Conservation (phyloP, 2,888 invertebrate species). For the Cryptocephalus primarius region DNA sequence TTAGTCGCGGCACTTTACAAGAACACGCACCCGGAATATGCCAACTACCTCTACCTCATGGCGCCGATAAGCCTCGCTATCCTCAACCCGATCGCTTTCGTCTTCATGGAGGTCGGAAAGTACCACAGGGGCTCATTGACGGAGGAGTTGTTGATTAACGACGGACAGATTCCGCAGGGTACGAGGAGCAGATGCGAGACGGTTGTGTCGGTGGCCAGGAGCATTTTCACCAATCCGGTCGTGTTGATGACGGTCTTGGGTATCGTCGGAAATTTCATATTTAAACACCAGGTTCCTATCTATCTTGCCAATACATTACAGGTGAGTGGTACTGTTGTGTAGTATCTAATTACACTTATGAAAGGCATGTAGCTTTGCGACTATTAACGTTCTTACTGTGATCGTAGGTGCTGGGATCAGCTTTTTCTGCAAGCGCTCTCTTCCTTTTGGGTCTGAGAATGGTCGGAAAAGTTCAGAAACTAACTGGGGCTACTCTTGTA, state of each 20-base stretch:
- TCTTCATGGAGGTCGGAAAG: conserved; percentile 68
- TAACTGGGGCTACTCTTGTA: conserved; percentile 68
- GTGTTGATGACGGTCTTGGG: conserved; percentile 89
- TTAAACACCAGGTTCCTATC: conserved; percentile 66
- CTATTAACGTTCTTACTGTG: background rate
- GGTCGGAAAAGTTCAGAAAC: conserved; percentile 77
- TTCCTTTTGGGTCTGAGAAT: conserved; percentile 85
- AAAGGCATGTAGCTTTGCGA: background rate
- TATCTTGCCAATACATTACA: conserved; percentile 64
- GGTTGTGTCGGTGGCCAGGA: conserved; percentile 41
- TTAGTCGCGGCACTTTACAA: conserved; percentile 77
- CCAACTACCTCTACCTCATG: conserved; percentile 82
- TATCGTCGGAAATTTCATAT: conserved; percentile 71
- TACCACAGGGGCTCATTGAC: conserved; percentile 1
- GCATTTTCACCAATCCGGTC: conserved; percentile 78
- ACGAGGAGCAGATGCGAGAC: conserved; percentile 27
- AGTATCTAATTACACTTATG: background rate
- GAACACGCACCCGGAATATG: conserved; percentile 79
- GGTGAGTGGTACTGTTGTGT: conserved; percentile 35
- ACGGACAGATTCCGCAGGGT: conserved; percentile 18
- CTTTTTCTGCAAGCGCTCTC: conserved; percentile 84
- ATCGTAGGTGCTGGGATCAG: conserved; percentile 62
- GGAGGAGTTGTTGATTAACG: conserved; percentile 19
- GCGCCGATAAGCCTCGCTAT: conserved; percentile 89
- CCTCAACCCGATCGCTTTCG: conserved; percentile 84